Evolutionary conservation across 2,113 vertebrate genomes (phyloP), one percentile per base, ranked within the genome.

Genomic region (Peucedramus taeniatus): DNA sequence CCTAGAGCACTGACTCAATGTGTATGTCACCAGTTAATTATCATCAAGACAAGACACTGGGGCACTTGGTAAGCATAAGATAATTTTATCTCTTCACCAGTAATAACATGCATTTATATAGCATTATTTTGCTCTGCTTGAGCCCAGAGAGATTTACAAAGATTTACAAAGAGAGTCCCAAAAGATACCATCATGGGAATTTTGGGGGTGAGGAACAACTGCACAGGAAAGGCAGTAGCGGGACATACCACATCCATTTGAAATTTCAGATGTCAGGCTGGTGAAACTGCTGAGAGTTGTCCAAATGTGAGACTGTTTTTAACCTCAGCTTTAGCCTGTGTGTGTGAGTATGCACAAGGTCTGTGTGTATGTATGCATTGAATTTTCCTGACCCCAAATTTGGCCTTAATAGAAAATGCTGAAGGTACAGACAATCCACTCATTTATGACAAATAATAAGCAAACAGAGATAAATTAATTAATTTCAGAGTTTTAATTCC

Each of bases 11-110:
- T 93, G 96, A 92, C 94, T 95, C 87, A 95, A 94, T 15, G 3
- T 90, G 76, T 53, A 74, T 79, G 71, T 35, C 82, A 96, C 87
- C 81, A 86, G 80, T 82, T 95, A 97, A 97, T 93, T 85, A 96
- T 3, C 21, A 89, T 92, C 91, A 93, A 93, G 93, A 93, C 61
- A 87, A 97, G 90, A 89, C 75, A 88, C 22, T 63, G 90, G 71
- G 87, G 69, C 80, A 80, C 8, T 94, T 61, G 45, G 90, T 87
- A 89, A 96, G 89, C 71, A 9, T 31, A 63, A 75, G 87, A 95
- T 71, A 91, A 93, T 94, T 94, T 96, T 76, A 93, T 77, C 27
- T 2, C 35, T 74, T 66, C 75, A 53, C 30, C 90, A 94, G 47
- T 72, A 93, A 85, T 35, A 87, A 79, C 45, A 79, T 50, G 20